Evolutionary conservation across 1,140 invertebrate genomes (phyloP).

Genomic region (Penaeus japonicus): DNA sequence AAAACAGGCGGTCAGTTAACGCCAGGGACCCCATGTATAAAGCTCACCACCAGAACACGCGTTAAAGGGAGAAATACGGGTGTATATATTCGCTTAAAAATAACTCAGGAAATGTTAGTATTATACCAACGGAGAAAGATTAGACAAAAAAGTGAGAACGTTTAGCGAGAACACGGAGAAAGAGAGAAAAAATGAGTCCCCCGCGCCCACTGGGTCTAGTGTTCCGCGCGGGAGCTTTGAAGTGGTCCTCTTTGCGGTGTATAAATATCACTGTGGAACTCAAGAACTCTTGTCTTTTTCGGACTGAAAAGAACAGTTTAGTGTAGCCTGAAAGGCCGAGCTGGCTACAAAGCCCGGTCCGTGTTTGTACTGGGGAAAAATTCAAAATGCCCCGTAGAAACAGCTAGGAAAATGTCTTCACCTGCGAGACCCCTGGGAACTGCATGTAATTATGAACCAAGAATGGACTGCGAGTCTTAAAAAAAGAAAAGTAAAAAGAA

Average conservation of each 20-base stretch:
- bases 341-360: conserved; percentile 24
- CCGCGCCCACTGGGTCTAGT: no score
- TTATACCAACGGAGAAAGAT: no score
- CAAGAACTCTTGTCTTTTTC: conserved; percentile 19
- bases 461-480: neutral
- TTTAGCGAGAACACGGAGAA: no score
- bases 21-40: no score
- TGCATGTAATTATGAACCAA: neutral
- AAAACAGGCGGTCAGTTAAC: no score
- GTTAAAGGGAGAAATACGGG: no score
- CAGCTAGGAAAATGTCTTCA: neutral
- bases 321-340: conserved; percentile 28
- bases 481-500: neutral
- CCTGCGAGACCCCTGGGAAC: neutral
- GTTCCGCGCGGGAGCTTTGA: neutral
- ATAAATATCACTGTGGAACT: conserved; percentile 44
- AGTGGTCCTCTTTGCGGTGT: conserved; percentile 19
- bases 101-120: no score
- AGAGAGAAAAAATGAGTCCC: no score
- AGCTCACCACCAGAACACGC: no score
- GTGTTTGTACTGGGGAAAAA: conserved; percentile 27
- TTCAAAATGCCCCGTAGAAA: neutral
- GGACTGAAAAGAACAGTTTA: conserved; percentile 48
- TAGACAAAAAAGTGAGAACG: no score
- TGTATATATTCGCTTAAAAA: no score